These are phyloP conservation scores for Mesodorylaimus sp. DNA, from an alignment of 2,888 invertebrate genomes.

Conservation along the genomic window DNA sequence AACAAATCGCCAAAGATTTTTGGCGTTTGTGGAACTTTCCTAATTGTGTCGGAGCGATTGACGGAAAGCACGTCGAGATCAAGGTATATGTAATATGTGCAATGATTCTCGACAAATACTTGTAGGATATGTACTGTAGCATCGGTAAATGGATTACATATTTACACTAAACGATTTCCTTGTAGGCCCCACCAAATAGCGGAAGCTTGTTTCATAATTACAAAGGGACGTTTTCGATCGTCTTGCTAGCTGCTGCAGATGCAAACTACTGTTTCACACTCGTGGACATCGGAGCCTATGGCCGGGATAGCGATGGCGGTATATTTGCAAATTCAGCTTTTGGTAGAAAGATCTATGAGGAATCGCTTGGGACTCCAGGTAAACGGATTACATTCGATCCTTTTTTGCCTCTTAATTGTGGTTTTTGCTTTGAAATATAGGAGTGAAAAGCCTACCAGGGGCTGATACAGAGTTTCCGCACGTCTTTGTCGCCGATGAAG, in stretches of 20 bases:
- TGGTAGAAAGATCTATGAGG: neutral
- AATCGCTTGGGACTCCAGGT: neutral
- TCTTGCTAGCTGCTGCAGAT: neutral
- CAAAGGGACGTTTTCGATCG: neutral
- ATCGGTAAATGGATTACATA: too few species aligned
- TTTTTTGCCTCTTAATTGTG: too few species aligned
- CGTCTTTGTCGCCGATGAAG: too few species aligned
- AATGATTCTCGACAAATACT: too few species aligned
- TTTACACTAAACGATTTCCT: too few species aligned
- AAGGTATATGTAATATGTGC: too few species aligned
- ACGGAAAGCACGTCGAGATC: slow-evolving; percentile 1
- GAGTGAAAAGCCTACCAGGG: too few species aligned
- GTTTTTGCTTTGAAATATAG: too few species aligned
- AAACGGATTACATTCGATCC: too few species aligned
- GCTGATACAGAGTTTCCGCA: too few species aligned
- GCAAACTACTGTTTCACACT: neutral
- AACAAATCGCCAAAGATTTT: neutral
- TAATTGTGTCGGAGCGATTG: neutral
- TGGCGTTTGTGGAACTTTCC: neutral
- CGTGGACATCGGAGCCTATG: neutral
- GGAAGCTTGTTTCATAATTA: neutral
- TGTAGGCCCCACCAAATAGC: neutral
- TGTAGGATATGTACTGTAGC: too few species aligned
- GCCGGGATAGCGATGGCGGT: neutral
- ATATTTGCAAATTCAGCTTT: neutral